These are phyloP conservation scores for Drosophila parabipectinata DNA, from an alignment of 1,140 invertebrate genomes.

Conservation along the genomic window DNA sequence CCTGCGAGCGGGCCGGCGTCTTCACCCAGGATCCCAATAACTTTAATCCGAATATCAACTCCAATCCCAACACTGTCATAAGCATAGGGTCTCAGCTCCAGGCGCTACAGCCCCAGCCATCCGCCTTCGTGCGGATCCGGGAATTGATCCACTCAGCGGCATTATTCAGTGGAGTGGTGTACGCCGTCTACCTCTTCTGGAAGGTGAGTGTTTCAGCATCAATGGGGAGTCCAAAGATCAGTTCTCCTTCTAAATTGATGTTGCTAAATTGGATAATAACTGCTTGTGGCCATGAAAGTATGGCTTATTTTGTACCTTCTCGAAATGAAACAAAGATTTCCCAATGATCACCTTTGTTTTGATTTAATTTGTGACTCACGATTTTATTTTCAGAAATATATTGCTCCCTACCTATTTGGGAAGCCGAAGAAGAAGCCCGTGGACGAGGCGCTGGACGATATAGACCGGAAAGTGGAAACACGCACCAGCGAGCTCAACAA, in stretches of 20 bases:
- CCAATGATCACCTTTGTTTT: background rate
- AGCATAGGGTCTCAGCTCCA: conserved; percentile 77
- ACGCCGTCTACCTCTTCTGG: conserved; percentile 90
- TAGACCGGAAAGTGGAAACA: conserved; percentile 87
- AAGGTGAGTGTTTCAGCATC: conserved; percentile 85
- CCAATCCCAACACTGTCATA: conserved; percentile 70
- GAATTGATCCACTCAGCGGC: conserved; percentile 89
- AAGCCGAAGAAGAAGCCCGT: conserved; percentile 86
- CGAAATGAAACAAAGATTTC: background rate
- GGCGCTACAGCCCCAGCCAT: conserved; percentile 77
- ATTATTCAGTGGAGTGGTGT: conserved; percentile 88
- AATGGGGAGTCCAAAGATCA: background rate
- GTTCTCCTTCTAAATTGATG: too few relatives aligned
- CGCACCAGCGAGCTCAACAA: conserved; percentile 87
- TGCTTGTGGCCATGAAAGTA: background rate
- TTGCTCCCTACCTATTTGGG: conserved; percentile 87
- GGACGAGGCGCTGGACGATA: conserved; percentile 87
- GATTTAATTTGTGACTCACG: background rate
- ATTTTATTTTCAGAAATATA: conserved; percentile 86
- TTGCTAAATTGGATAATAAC: background rate
- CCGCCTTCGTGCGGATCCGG: conserved; percentile 85
- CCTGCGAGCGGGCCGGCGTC: conserved; percentile 87
- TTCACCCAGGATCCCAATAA: conserved; percentile 80
- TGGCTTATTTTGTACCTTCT: background rate
- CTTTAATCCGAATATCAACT: conserved; percentile 41